Evolutionary conservation across 2,797 vertebrate genomes (phyloP).

Genomic region (Muraenolepis orangiensis): DNA sequence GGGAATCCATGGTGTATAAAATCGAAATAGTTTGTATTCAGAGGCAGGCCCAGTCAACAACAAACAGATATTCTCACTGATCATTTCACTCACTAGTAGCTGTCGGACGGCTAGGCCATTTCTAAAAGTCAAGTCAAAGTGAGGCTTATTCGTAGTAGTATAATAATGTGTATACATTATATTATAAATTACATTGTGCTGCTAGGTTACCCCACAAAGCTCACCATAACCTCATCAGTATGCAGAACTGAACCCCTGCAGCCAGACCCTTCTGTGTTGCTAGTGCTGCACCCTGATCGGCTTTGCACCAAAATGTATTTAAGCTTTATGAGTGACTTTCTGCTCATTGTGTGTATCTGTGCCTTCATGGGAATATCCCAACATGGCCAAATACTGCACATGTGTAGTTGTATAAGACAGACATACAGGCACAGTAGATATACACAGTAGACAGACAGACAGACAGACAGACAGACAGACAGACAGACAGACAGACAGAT

Average conservation of each 20-base stretch:
- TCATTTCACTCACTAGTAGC: not conserved
- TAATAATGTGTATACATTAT: not conserved
- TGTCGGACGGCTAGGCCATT: not conserved
- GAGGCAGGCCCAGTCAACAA: not conserved
- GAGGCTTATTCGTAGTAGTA: not conserved
- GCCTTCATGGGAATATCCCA: not conserved
- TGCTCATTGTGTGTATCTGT: not conserved
- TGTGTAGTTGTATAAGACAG: not conserved
- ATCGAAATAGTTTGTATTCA: not conserved
- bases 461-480: not conserved
- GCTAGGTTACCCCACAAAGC: not conserved
- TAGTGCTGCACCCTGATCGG: too few species aligned
- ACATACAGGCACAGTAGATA: not conserved
- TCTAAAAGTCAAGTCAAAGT: not conserved
- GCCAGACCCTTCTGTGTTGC: too few species aligned
- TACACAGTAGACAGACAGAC: too few species aligned
- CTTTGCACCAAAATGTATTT: not conserved
- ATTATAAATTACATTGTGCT: not conserved
- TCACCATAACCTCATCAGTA: not conserved
- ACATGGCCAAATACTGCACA: not conserved
- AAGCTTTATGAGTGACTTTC: too few species aligned
- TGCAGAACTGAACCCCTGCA: not conserved
- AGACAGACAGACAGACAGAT: not conserved
- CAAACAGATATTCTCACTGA: not conserved
- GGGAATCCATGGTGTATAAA: too few species aligned